phyloP scores from a whole-genome alignment of 1,140 invertebrate genomes.

The Phenacoccus solenopsis region DNA sequence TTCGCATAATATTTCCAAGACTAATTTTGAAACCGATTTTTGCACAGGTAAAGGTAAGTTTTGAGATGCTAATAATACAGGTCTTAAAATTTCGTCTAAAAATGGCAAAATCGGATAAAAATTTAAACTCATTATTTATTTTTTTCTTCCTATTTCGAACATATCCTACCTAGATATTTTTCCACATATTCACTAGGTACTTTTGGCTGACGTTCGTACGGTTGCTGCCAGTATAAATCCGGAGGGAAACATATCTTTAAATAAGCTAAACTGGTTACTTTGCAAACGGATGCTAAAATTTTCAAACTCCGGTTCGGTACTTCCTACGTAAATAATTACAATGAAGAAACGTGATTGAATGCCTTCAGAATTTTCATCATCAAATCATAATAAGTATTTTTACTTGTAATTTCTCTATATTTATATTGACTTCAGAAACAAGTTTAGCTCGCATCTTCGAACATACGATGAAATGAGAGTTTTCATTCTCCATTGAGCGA shows the following conservation, averaged over 20 bases:
- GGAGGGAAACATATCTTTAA: slow-evolving; percentile 60
- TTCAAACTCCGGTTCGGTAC: slow-evolving; percentile 51
- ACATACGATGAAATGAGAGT: slow-evolving; percentile 48
- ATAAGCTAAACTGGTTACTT: slow-evolving; percentile 55
- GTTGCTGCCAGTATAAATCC: slow-evolving; percentile 46
- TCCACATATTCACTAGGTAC: slow-evolving; percentile 42
- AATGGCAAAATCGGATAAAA: slow-evolving; percentile 22
- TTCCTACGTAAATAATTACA: slow-evolving; percentile 36
- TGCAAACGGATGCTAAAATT: slow-evolving; percentile 53
- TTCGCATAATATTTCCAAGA: slow-evolving; percentile 65
- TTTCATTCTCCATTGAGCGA: slow-evolving; percentile 31
- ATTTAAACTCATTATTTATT: no score
- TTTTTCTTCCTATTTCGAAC: no score
- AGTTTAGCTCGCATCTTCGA: slow-evolving; percentile 62
- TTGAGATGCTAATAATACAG: slow-evolving; percentile 54
- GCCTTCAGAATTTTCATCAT: not conserved
- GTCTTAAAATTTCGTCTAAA: slow-evolving; percentile 56
- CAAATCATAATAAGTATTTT: slow-evolving; percentile 18
- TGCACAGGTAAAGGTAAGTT: slow-evolving; percentile 36
- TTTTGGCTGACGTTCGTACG: slow-evolving; percentile 31
- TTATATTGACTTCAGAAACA: slow-evolving; percentile 57
- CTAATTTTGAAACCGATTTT: slow-evolving; percentile 54
- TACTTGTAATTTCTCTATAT: slow-evolving; percentile 57
- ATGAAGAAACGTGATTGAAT: not conserved
- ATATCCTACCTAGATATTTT: slow-evolving; percentile 44